Percentiles rank a stretch among this genome's conserved stretches.
phyloP scores from a whole-genome alignment of 1,140 invertebrate genomes.

The Lithobius niger region DNA sequence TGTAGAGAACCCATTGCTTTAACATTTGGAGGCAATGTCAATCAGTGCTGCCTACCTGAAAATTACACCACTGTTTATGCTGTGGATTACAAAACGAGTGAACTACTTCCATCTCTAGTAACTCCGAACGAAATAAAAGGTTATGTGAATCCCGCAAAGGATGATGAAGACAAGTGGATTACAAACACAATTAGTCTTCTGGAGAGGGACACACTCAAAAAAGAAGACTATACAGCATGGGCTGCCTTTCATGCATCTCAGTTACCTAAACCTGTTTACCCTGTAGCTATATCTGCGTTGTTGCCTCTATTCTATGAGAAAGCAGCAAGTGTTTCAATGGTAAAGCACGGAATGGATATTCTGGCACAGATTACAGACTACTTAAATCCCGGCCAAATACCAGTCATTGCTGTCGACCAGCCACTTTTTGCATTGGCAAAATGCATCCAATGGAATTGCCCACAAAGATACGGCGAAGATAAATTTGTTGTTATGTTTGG shows the following conservation, averaged over 20 bases:
- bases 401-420: slow-evolving; percentile 17
- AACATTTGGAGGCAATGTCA: neutral
- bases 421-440: slow-evolving; percentile 22
- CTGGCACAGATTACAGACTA: slow-evolving; percentile 13
- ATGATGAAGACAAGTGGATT: neutral
- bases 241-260: neutral
- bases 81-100: neutral
- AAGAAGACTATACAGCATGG: neutral
- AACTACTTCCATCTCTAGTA: neutral
- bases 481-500: slow-evolving; percentile 22
- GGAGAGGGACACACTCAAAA: neutral
- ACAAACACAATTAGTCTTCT: neutral
- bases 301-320: slow-evolving; percentile 14
- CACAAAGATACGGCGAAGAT: slow-evolving; percentile 19
- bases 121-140: neutral
- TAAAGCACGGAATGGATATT: slow-evolving; percentile 18
- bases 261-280: neutral
- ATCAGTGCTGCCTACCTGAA: neutral
- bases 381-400: slow-evolving; percentile 20
- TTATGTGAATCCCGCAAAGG: neutral
- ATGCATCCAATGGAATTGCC: slow-evolving; percentile 21
- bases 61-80: neutral
- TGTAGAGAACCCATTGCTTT: slow-evolving; percentile 1
- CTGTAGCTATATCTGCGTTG: slow-evolving; percentile 1
- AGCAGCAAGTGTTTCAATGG: slow-evolving; percentile 14